These are phyloP conservation scores for Eutolmus rufibarbis DNA, from an alignment of 2,888 invertebrate species.

Conservation along the genomic window DNA sequence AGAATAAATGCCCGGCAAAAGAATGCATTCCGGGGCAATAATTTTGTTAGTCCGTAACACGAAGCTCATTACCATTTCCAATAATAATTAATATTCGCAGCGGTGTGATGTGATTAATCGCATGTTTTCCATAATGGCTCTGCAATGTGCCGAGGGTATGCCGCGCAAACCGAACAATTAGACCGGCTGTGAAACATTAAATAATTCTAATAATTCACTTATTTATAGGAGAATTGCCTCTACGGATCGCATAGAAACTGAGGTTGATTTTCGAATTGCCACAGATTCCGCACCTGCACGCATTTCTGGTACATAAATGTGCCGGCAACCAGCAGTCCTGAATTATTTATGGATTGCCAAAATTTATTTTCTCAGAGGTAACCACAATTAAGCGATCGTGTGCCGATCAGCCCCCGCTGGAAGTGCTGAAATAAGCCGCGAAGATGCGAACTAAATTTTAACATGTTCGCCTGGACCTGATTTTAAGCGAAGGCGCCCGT, in stretches of 20 bases:
- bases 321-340: background rate
- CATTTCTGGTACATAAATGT: background rate
- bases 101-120: constrained; percentile 2
- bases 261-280: background rate
- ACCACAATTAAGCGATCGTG: background rate
- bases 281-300: background rate
- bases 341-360: background rate
- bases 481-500: background rate
- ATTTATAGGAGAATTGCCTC: background rate
- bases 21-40: background rate
- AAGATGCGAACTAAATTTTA: background rate
- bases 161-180: background rate
- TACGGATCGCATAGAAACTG: background rate
- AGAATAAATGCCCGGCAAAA: background rate
- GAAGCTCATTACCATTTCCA: background rate
- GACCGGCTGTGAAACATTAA: background rate
- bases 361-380: background rate
- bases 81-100: constrained; percentile 21
- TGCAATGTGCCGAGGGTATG: background rate
- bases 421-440: background rate
- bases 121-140: background rate
- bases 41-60: background rate
- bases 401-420: background rate
- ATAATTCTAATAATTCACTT: background rate
- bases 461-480: background rate